Evolutionary conservation across 2,113 vertebrate species (phyloP).

Genomic region (Tragelaphus imberbis): DNA sequence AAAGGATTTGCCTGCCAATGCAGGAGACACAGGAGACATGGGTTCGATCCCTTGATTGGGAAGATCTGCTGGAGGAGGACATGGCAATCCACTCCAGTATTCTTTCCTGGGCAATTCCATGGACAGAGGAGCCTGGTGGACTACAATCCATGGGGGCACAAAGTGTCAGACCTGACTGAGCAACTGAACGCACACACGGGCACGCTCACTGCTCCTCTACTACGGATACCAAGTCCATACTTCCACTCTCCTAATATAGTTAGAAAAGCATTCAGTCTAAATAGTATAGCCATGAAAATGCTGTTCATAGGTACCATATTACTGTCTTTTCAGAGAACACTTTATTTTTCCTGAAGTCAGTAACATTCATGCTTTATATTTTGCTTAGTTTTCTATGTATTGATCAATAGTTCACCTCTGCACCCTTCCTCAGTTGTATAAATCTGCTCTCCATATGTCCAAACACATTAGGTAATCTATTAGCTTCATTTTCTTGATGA

Average conservation of each 20-base stretch:
- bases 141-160: neutral
- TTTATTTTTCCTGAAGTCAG: neutral
- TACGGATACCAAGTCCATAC: neutral
- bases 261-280: neutral
- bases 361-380: neutral
- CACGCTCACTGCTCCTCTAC: neutral
- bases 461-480: neutral
- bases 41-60: neutral
- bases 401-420: neutral
- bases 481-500: neutral
- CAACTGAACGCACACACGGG: neutral
- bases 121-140: neutral
- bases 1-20: neutral
- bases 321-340: neutral
- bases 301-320: neutral
- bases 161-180: neutral
- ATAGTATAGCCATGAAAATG: neutral
- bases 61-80: neutral
- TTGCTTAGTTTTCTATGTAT: slow-evolving; percentile 1
- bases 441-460: neutral
- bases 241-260: neutral
- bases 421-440: neutral
- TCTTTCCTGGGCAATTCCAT: neutral
- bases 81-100: neutral
- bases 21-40: neutral